phyloP scores from a whole-genome alignment of 1,140 invertebrate genomes.

The Sycophaga agraensis region DNA sequence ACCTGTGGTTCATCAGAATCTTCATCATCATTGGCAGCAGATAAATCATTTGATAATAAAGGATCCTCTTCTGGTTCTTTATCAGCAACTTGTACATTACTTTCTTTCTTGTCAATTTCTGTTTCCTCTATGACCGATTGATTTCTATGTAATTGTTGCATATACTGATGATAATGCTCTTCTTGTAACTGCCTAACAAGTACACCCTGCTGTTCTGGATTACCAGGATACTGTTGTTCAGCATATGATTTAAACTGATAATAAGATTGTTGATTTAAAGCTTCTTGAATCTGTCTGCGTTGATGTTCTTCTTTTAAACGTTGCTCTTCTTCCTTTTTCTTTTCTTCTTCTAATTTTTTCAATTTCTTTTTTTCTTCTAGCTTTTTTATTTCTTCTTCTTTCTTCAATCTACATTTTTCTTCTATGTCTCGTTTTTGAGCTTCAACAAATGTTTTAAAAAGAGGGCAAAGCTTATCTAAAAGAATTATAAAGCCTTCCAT shows the following conservation, averaged over 20 bases:
- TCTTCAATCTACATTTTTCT: conserved; percentile 67
- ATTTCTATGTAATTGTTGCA: conserved; percentile 79
- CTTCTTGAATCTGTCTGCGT: conserved; percentile 86
- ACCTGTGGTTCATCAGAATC: conserved; percentile 53
- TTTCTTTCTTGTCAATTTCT: conserved; percentile 44
- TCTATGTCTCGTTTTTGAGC: conserved; percentile 85
- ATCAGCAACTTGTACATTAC: conserved; percentile 10
- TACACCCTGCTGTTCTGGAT: conserved; percentile 90
- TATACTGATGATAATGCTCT: conserved; percentile 97
- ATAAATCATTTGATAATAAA: conserved; percentile 31
- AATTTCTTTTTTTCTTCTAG: conserved; percentile 59
- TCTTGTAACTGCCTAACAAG: conserved; percentile 92
- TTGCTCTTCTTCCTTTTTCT: conserved; percentile 62
- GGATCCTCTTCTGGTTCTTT: conserved; percentile 33
- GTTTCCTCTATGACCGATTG: conserved; percentile 64
- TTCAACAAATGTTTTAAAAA: conserved; percentile 89
- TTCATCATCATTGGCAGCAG: conserved; percentile 43
- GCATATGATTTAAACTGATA: conserved; percentile 92
- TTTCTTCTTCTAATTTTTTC: conserved; percentile 66
- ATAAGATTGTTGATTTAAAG: conserved; percentile 94
- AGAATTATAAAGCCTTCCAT: conserved; percentile 90
- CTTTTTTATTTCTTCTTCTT: conserved; percentile 55
- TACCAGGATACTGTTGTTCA: conserved; percentile 92
- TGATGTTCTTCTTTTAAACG: conserved; percentile 64
- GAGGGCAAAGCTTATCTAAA: conserved; percentile 81